A percentile compares a stretch with the other conserved stretches of the same genome.
phyloP scores from a whole-genome alignment of 30 jellyfish, hydroid and myxozoan species.

The Pelagia noctiluca region DNA sequence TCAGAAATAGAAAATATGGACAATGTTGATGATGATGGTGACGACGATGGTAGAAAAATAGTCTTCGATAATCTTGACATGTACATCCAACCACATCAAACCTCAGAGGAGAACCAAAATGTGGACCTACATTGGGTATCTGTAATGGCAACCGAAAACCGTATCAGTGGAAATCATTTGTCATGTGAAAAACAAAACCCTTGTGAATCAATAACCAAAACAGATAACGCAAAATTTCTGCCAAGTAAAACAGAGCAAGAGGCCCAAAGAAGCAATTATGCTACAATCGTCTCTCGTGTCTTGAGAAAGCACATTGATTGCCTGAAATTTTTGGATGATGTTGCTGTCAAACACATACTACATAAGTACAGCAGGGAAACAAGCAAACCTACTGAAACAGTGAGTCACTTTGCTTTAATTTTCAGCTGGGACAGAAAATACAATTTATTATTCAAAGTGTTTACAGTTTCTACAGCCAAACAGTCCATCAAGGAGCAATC shows the following conservation, averaged over 20 bases:
- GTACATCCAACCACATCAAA: conserved; percentile 15
- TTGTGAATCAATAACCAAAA: conserved; percentile 1
- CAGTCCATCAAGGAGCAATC: background rate
- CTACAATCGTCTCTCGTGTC: background rate
- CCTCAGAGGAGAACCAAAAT: conserved; percentile 30
- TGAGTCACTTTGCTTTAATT: conserved; percentile 8
- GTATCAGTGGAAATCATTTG: conserved; percentile 3
- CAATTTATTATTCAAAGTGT: background rate
- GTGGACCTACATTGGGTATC: conserved; percentile 28
- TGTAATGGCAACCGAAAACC: conserved; percentile 43
- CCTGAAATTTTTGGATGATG: conserved; percentile 13
- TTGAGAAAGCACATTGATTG: background rate
- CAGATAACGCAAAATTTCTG: conserved; percentile 6
- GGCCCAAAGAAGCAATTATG: conserved; percentile 24
- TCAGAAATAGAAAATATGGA: conserved; percentile 18
- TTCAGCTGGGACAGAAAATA: background rate
- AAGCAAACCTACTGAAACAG: conserved; percentile 30
- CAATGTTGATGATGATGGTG: conserved; percentile 23
- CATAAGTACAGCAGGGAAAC: conserved; percentile 25
- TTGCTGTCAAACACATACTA: conserved; percentile 9
- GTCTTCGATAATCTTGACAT: conserved; percentile 28
- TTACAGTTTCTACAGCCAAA: background rate
- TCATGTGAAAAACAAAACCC: conserved; percentile 16
- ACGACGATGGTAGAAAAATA: conserved; percentile 35
- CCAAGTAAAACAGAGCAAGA: background rate